Evolutionary conservation across 2,113 vertebrate genomes (phyloP).

Genomic region (Rostratula benghalensis): DNA sequence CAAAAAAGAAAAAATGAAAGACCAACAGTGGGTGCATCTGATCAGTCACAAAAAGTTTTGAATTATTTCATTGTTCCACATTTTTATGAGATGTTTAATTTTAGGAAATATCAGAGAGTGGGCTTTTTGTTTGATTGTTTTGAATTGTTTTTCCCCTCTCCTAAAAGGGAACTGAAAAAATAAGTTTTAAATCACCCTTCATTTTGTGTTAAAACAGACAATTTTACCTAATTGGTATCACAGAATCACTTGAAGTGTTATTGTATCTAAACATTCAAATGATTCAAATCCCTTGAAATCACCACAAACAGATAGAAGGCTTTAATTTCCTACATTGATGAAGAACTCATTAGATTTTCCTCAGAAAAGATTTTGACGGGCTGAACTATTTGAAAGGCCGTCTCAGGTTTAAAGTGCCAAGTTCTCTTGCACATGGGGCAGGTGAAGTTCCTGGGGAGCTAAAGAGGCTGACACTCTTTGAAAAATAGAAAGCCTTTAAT

Average conservation of each 20-base stretch:
- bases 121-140: fast-evolving
- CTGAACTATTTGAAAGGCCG: background rate
- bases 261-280: background rate
- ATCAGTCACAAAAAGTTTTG: background rate
- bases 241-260: background rate
- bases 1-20: background rate
- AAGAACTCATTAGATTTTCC: background rate
- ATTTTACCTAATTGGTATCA: background rate
- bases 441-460: background rate
- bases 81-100: background rate
- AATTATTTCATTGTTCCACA: background rate
- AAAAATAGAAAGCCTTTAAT: background rate
- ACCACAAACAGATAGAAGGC: background rate
- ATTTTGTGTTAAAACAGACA: background rate
- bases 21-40: background rate
- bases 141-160: background rate
- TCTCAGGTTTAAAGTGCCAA: background rate
- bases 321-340: background rate
- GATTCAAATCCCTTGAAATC: background rate
- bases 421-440: background rate
- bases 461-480: background rate
- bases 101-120: background rate
- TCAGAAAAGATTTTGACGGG: background rate
- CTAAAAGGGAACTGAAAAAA: background rate
- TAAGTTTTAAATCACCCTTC: background rate